Conservation (phyloP, 2,797 vertebrate genomes). For the Steatocranus sp. region DNA sequence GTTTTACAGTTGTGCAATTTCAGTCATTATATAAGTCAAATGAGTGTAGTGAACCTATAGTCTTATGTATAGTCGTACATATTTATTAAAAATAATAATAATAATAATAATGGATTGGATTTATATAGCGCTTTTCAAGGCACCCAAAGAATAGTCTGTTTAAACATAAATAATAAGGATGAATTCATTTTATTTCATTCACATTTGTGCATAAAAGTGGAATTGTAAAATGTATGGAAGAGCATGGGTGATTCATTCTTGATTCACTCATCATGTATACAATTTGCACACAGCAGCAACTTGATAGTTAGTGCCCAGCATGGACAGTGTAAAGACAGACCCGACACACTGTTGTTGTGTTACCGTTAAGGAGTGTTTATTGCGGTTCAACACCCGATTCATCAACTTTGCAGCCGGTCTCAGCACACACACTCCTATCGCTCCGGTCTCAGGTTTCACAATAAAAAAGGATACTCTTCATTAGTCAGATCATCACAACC, state of each 20-base stretch:
- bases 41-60: neutral
- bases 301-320: neutral
- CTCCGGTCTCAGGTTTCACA: fast-evolving
- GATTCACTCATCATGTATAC: neutral
- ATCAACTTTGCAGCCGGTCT: neutral
- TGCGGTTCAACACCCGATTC: neutral
- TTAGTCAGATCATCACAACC: neutral
- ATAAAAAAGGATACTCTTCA: neutral
- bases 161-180: neutral
- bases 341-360: neutral
- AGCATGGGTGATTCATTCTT: neutral
- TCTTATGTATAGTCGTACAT: neutral
- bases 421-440: neutral
- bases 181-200: neutral
- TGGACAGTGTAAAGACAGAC: neutral
- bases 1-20: neutral
- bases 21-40: neutral
- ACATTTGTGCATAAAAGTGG: neutral
- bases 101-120: no score
- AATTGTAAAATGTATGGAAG: neutral
- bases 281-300: neutral
- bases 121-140: no score
- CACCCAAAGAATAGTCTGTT: neutral
- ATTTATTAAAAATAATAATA: neutral
- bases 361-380: neutral